Base-by-base conservation (phyloP, 2,888 invertebrate species). In the Embidobia sp. region DNA sequence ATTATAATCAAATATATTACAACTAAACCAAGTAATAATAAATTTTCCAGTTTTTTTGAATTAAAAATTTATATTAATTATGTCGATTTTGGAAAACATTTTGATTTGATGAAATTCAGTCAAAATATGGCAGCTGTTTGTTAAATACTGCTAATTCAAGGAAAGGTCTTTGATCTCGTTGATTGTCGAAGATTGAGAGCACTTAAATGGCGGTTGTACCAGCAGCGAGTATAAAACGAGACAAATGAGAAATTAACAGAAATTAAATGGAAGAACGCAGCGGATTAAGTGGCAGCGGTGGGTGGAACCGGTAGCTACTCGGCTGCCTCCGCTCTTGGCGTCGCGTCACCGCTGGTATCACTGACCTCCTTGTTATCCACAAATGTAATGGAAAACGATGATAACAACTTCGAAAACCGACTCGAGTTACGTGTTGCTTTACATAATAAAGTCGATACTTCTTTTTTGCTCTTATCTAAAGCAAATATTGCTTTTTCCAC, bases 361-460 rank as follows among this genome's bases (percentile, higher is more conserved):
- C 81, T 83, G 84, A 84, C 82, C 84, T 79, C 81, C 79, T 83
- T 83, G 83, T 84, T 81, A 80, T 77, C 79, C 75, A 66, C 61
- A 61, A 78, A 76, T 74, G 72, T 55, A 70, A 70, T 76, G 64
- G 46, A 64, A 76, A 76, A 63, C 51, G 48, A 64, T 57, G 64
- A 76, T 76, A 66, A 51, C 51, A 3, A 18, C 37, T 22, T 35
- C 19, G 27, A 61, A 59, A 70, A 61, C 8, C 59, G 13, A 48
- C 18, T 31, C 22, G 13, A 19, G 18, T 70, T 44, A 51, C 49
- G 40, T 19, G 37, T 59, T 40, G 18, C 22, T 72, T 63, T 44
- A 72, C 72, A 48, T 63, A 61, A 61, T 35, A 31, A 53, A 51
- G 18, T 53, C 26, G 35, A 48, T 35, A 19, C 31, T 26, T 44